These are phyloP conservation scores for Cyclopterus lumpus DNA, from an alignment of 2,797 vertebrate species.

Conservation along the genomic window DNA sequence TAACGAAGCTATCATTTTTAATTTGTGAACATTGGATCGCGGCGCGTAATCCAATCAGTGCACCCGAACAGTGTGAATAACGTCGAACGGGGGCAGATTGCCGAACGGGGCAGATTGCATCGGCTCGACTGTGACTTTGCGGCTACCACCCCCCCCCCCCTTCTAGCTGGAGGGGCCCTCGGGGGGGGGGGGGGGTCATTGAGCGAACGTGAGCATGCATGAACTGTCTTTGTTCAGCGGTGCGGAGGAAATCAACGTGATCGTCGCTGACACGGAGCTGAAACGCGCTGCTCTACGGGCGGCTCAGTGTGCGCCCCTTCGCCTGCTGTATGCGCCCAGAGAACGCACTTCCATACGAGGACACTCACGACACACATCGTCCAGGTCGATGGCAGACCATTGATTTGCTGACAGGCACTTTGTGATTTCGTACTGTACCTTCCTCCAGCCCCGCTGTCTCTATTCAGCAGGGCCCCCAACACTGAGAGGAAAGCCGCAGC, in stretches of 20 bases:
- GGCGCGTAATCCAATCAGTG: constrained; percentile 60
- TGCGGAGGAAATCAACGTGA: constrained; percentile 51
- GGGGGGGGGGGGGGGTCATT: constrained; percentile 47
- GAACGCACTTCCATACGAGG: constrained; percentile 67
- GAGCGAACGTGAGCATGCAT: constrained; percentile 56
- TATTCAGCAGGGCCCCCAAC: constrained; percentile 61
- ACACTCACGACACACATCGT: constrained; percentile 63
- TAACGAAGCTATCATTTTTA: constrained; percentile 51
- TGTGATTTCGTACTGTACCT: constrained; percentile 80
- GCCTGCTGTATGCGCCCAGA: constrained; percentile 59
- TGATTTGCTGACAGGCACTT: constrained; percentile 71
- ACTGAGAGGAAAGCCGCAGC: constrained; percentile 60
- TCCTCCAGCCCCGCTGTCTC: constrained; percentile 68
- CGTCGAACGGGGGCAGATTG: too few relatives aligned
- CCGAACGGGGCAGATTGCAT: constrained; percentile 53
- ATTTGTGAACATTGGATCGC: constrained; percentile 50
- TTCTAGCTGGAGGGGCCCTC: constrained; percentile 46
- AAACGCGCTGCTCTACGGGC: constrained; percentile 33
- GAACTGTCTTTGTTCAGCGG: constrained; percentile 58
- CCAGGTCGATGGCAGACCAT: constrained; percentile 66
- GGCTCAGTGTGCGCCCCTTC: constrained; percentile 62
- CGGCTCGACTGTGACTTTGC: constrained; percentile 35
- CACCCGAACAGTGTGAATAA: constrained; percentile 59
- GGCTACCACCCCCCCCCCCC: too few relatives aligned
- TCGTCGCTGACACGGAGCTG: constrained; percentile 53